phyloP scores from a whole-genome alignment of 2,888 invertebrate species.

The Xylocampa areola region DNA sequence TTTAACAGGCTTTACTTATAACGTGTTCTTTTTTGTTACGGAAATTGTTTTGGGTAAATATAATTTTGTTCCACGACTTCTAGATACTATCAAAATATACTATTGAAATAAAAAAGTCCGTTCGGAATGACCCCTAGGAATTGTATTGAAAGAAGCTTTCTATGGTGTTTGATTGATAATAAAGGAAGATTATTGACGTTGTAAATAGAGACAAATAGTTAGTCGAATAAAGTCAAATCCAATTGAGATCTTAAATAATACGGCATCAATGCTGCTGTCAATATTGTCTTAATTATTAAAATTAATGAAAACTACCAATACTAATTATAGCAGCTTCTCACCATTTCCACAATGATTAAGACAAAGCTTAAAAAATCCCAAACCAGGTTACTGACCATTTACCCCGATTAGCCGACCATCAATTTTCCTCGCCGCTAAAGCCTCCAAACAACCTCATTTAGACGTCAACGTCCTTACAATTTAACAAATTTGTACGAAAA shows the following conservation, averaged over 20 bases:
- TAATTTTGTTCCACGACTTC: too few species aligned
- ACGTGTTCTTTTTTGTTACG: neutral
- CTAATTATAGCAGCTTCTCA: conserved; percentile 37
- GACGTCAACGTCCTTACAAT: conserved; percentile 37
- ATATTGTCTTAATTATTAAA: neutral
- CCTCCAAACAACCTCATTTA: conserved; percentile 54
- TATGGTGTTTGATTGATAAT: too few species aligned
- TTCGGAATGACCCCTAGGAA: too few species aligned
- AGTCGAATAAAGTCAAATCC: too few species aligned
- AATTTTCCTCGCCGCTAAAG: conserved; percentile 46
- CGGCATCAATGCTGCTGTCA: neutral
- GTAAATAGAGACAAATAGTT: too few species aligned
- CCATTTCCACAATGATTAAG: conserved; percentile 20
- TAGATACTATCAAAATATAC: too few species aligned
- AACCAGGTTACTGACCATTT: conserved; percentile 51
- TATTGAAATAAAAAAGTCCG: too few species aligned
- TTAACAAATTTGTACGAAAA: conserved; percentile 45
- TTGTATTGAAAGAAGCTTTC: too few species aligned
- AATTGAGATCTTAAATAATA: too few species aligned
- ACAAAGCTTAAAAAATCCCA: conserved; percentile 37
- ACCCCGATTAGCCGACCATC: conserved; percentile 53
- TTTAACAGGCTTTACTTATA: neutral
- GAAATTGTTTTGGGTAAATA: too few species aligned
- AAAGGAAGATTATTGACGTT: too few species aligned
- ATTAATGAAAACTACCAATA: conserved; percentile 26